phyloP scores from a whole-genome alignment of 2,797 vertebrate genomes.

The Limnodromus scolopaceus region DNA sequence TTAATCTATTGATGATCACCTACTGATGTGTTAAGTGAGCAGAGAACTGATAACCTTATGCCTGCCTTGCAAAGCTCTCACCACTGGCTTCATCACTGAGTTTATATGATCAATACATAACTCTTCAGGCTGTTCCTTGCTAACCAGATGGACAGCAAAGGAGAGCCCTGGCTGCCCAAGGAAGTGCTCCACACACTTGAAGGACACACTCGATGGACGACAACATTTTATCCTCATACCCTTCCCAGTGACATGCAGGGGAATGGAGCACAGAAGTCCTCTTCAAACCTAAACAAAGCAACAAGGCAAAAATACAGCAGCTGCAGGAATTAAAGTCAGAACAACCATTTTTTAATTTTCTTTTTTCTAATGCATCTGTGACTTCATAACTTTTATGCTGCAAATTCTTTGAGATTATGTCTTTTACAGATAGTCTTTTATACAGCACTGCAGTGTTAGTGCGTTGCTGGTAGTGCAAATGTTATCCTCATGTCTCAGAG shows the following conservation, averaged over 20 bases:
- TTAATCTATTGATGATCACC: background rate
- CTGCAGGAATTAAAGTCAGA: background rate
- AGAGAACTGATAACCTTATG: background rate
- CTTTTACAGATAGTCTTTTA: background rate
- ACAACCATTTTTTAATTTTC: background rate
- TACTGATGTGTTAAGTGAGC: background rate
- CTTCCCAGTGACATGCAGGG: background rate
- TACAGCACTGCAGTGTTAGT: background rate
- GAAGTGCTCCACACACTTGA: background rate
- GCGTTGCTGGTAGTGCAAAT: background rate
- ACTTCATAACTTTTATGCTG: background rate
- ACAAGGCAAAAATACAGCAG: background rate
- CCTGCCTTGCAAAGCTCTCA: background rate
- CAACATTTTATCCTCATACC: background rate
- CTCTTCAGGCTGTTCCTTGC: background rate
- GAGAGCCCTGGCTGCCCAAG: background rate
- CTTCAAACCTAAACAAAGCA: background rate
- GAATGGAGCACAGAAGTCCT: background rate
- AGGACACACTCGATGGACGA: fast-evolving
- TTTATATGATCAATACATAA: background rate
- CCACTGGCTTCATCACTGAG: background rate
- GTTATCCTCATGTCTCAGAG: background rate
- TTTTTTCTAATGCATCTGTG: background rate
- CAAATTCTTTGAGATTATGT: background rate
- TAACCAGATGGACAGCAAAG: background rate